Evolutionary conservation across 2,797 vertebrate species (phyloP), one percentile per base, ranked within the genome.

Genomic region (Argya squamiceps): DNA sequence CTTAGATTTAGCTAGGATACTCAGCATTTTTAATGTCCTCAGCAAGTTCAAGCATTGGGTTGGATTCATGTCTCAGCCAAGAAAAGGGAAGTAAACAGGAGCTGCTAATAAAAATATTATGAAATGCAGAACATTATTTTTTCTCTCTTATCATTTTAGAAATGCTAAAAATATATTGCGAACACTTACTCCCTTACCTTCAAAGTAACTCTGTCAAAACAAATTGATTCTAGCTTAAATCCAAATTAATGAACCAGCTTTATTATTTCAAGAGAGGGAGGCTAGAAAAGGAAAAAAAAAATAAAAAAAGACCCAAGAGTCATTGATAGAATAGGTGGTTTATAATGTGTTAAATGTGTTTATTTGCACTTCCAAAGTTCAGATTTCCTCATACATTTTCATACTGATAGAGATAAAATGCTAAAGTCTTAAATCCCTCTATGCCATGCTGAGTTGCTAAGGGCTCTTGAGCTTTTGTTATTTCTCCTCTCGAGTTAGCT

Each of bases 381-480:
- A 97, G 78, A 97, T 98, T 98, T 97, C 94, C 97, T 98, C 98
- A 98, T 98, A 98, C 97, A 98, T 98, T 98, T 98, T 98, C 98
- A 98, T 98, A 97, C 96, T 95, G 97, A 98, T 97, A 95, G 96
- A 98, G 98, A 98, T 98, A 98, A 98, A 98, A 98, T 98, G 96
- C 97, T 98, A 95, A 97, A 98, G 97, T 98, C 98, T 98, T 98
- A 98, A 98, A 98, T 98, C 97, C 97, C 93, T 98, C 97, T 98
- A 97, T 98, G 97, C 97, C 97, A 98, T 98, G 97, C 98, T 98
- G 98, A 97, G 98, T 98, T 98, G 98, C 98, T 98, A 98, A 98
- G 98, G 97, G 98, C 98, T 98, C 97, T 98, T 98, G 98, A 98
- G 97, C 97, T 98, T 98, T 98, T 98, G 97, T 98, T 98, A 98